phyloP scores from a whole-genome alignment of 2,797 vertebrate genomes.

The Decapterus maruadsi region DNA sequence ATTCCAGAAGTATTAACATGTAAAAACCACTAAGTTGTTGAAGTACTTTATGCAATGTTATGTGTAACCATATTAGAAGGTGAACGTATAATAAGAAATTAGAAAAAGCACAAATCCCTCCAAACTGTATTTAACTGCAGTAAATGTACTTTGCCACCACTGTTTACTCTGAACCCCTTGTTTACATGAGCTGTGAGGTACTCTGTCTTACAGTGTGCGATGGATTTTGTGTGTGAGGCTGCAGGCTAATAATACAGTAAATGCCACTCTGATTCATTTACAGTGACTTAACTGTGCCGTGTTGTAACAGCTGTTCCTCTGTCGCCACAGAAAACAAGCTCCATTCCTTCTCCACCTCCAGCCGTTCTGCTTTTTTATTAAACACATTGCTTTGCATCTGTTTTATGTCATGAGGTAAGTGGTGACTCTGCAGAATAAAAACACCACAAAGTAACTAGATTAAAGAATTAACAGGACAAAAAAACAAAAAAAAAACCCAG shows the following conservation, averaged over 20 bases:
- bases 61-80: not conserved
- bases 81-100: not conserved
- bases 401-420: conserved; percentile 52
- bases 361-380: conserved; percentile 64
- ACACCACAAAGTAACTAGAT: conserved; percentile 28
- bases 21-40: not conserved
- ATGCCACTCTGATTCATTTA: conserved; percentile 48
- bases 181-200: not conserved
- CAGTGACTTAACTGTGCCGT: conserved; percentile 22
- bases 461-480: conserved; percentile 7
- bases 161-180: not conserved
- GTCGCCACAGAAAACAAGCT: conserved; percentile 31
- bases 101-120: not conserved
- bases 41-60: not conserved
- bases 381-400: conserved; percentile 57
- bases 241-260: conserved; percentile 23
- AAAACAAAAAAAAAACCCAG: too few species aligned
- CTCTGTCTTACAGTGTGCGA: not conserved
- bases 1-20: not conserved
- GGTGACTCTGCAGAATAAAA: conserved; percentile 10
- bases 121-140: not conserved
- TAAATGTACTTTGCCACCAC: not conserved
- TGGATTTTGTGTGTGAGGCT: conserved; percentile 6
- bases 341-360: conserved; percentile 60
- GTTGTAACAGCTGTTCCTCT: conserved; percentile 70